Base-by-base conservation (phyloP, 1,140 invertebrate genomes). In the Rhyzopertha dominica region DNA sequence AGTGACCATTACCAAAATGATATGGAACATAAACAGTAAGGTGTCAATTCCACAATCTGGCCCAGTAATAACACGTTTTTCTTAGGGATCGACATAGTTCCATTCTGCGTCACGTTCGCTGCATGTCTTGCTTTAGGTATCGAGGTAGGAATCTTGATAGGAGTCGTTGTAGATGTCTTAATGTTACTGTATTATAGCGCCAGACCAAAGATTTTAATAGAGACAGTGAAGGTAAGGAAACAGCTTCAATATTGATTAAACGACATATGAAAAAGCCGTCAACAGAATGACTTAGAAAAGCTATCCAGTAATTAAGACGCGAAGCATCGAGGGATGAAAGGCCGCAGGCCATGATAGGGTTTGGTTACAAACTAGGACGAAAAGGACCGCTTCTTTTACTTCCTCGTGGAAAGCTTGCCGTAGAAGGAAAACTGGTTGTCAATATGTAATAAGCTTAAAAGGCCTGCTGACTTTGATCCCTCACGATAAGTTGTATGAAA, bases 131-230 rank as follows among this genome's bases (percentile, higher is more conserved):
- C 80, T 12, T 67, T 87, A 47, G 85, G 85, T 4, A 74, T 93
- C 2, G 86, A 93, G 71, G 77, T 83, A 52, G 91, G 90, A 10
- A 85, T 95, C 57, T 65, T 92, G 10, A 76, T 85, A 58, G 91
- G 90, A 9, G 79, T 91, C n/a, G 70, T 68, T 1, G 70, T 90
- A 5, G 89, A 90, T 59, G 65, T 90, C 0, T 51, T 84, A 3
- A 76, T 91, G 47, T 63, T 94, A n/a, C 68, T 93, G 2, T 89
- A 87, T 62, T 82, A 81, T 43, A 80, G 81, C 53, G 84, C 90
- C 2, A 74, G 84, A 58, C 90, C 90, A 9, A 75, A 76, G 42
- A 72, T 85, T 22, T 53, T 72, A 37, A 66, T 84, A 20, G 72
- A 78, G 51, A 69, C 47, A 35, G 22, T 50, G 10, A 13, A 16